Percentiles rank a stretch among this genome's conserved stretches.
Conservation (phyloP, 2,113 vertebrate genomes). For the Puma concolor region DNA sequence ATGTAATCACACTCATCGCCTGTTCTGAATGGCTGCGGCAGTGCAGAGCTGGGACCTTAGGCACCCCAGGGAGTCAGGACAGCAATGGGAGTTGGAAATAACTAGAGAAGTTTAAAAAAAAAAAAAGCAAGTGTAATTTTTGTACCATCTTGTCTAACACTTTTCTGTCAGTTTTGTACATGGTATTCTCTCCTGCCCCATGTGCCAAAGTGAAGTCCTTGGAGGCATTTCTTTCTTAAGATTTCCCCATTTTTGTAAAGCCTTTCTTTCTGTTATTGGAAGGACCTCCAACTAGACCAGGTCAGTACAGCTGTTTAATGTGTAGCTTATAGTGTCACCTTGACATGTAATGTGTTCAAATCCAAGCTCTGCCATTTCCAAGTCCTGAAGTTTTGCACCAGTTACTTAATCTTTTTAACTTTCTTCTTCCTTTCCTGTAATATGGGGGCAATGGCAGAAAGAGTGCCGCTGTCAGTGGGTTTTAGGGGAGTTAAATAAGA, state of each 20-base stretch:
- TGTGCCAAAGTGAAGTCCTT: not conserved
- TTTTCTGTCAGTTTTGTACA: not conserved
- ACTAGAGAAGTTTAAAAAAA: not conserved
- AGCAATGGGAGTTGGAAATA: not conserved
- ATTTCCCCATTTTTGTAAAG: not conserved
- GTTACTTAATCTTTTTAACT: not conserved
- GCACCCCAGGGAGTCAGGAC: not conserved
- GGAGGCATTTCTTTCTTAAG: not conserved
- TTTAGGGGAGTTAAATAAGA: not conserved
- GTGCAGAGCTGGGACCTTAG: not conserved
- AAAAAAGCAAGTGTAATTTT: not conserved
- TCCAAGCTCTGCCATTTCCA: not conserved
- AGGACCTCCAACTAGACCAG: not conserved
- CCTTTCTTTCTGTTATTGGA: not conserved
- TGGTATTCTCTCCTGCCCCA: not conserved
- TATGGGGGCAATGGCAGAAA: not conserved
- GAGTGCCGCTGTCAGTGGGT: not conserved
- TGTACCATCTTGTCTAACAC: not conserved
- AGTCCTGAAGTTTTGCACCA: not conserved
- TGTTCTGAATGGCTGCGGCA: not conserved
- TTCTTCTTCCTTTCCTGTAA: not conserved
- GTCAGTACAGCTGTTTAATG: not conserved
- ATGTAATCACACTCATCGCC: rapidly evolving
- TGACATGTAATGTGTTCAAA: not conserved
- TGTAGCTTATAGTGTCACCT: not conserved